phyloP scores from a whole-genome alignment of 2,888 invertebrate genomes.

The Drosophila macrospina region DNA sequence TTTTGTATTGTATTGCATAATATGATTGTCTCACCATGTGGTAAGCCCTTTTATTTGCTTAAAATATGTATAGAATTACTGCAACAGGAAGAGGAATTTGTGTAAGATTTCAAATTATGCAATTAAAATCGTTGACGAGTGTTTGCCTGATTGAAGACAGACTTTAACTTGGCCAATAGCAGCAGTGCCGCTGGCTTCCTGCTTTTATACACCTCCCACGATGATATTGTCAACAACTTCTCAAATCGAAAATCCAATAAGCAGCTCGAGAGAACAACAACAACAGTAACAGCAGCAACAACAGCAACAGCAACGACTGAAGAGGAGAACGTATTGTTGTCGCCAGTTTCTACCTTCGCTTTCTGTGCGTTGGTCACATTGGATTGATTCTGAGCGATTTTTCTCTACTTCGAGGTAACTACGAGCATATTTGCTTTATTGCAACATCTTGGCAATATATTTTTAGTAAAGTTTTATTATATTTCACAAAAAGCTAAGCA shows the following conservation, averaged over 20 bases:
- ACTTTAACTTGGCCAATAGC: conserved; percentile 2
- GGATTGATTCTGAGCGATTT: conserved; percentile 71
- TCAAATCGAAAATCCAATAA: conserved; percentile 70
- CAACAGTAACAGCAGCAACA: conserved; percentile 28
- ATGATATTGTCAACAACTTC: conserved; percentile 61
- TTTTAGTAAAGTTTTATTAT: conserved; percentile 1
- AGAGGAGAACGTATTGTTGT: conserved; percentile 59
- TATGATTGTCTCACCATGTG: conserved; percentile 62
- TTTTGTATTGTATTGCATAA: conserved; percentile 59
- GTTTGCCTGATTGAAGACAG: conserved; percentile 20
- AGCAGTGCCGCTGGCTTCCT: neutral
- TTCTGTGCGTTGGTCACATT: conserved; percentile 64
- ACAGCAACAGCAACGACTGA: conserved; percentile 24
- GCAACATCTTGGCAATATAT: neutral
- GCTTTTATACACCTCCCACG: neutral
- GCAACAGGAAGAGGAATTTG: conserved; percentile 1
- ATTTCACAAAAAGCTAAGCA: neutral
- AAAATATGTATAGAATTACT: conserved; percentile 49
- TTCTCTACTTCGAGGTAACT: conserved; percentile 23
- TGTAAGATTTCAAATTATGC: conserved; percentile 34
- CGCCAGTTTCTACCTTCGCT: conserved; percentile 63
- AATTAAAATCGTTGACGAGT: conserved; percentile 48
- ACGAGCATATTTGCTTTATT: conserved; percentile 16
- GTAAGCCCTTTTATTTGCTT: conserved; percentile 36
- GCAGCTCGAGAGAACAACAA: conserved; percentile 53